Evolutionary conservation across 2,797 vertebrate genomes (phyloP), one percentile per base, ranked within the genome.

Genomic region (Hapalemur alaotrensis): DNA sequence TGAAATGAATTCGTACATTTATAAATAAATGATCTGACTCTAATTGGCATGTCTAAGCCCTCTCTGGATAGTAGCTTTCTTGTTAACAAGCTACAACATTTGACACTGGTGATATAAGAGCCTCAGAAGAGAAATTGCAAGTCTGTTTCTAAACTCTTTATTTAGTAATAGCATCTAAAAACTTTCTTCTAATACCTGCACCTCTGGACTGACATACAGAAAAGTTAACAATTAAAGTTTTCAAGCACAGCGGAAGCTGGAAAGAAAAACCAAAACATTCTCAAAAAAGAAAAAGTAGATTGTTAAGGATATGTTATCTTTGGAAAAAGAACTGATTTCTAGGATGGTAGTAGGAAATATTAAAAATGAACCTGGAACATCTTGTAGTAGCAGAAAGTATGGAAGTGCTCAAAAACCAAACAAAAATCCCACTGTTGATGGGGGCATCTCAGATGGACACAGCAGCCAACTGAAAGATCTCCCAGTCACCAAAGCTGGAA

Each of bases 21-120:
- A 93, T 96, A 97, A 97, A 91, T 93, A 95, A 95, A 88, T 93
- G 65, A 97, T 95, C 91, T 90, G 89, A 94, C 59, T 93, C 81
- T 92, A 94, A 97, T 93, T 93, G 91, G 85, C 83, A 84, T 93
- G 86, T 92, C 85, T 91, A 63, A 93, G 95, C 38, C 54, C 79
- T 95, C 89, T 95, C 93, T 59, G 38, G 85, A 41, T 88, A 90
- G 84, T 9, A 69, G 90, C 75, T 80, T 92, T 78, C 91, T 93
- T 95, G 94, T 97, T 97, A 97, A 96, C 70, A 89, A 95, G 91
- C 83, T 48, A 12, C 46, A 63, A 43, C 50, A 67, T 88, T 93
- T 93, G 96, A 97, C 89, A 65, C 43, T 0, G 11, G n/a, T 84
- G 80, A 75, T 76, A 13, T 5, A 92, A n/a, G 70, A 41, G 20